phyloP scores from a whole-genome alignment of 92 coral and sea anemone genomes.

The Hydrozoanthus gracilis region DNA sequence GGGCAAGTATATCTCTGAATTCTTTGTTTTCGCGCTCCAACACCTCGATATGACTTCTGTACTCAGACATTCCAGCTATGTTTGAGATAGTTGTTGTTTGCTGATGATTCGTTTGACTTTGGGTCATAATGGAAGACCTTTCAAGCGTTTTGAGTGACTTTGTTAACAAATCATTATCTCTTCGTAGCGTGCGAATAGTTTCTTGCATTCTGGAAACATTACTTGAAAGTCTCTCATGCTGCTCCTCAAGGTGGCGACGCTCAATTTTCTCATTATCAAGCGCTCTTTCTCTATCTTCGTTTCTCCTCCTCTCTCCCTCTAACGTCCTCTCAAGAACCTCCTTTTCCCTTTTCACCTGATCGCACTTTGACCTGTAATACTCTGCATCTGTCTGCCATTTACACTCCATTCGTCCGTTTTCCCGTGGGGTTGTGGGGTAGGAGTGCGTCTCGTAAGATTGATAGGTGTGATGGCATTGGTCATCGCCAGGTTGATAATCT shows the following conservation, averaged over 20 bases:
- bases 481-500: conserved; percentile 30
- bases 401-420: conserved; percentile 24
- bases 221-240: conserved; percentile 63
- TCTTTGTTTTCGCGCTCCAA: conserved; percentile 82
- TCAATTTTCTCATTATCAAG: conserved; percentile 70
- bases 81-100: conserved; percentile 8
- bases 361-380: conserved; percentile 82
- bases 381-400: conserved; percentile 68
- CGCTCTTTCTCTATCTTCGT: conserved; percentile 79
- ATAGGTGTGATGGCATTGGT: conserved; percentile 5
- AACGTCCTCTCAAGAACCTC: conserved; percentile 77
- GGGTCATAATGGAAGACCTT: conserved; percentile 26
- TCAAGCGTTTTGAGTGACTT: conserved; percentile 40
- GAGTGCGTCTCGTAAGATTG: conserved; percentile 32
- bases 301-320: conserved; percentile 75
- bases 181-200: conserved; percentile 71
- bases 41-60: conserved; percentile 68
- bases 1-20: conserved; percentile 79
- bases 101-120: not conserved
- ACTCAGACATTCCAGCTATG: conserved; percentile 58
- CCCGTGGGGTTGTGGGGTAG: conserved; percentile 35
- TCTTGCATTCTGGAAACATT: conserved; percentile 77
- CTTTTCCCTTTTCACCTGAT: conserved; percentile 77
- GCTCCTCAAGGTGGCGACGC: conserved; percentile 70
- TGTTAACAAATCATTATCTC: conserved; percentile 77